Conservation (phyloP, 2,888 invertebrate genomes). For the Acleris literana region DNA sequence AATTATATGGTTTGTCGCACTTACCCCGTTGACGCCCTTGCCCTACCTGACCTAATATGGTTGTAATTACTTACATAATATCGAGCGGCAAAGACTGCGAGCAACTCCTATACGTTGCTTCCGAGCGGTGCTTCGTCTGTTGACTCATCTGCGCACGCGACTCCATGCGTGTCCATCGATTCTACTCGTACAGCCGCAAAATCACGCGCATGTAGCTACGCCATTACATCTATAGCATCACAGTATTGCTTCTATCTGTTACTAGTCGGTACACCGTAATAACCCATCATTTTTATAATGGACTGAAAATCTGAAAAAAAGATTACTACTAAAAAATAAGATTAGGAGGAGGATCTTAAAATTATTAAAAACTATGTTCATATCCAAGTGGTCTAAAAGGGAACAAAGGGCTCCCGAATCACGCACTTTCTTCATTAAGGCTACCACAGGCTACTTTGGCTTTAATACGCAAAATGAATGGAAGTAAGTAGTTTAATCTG, state of each 20-base stretch:
- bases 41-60: too few species aligned
- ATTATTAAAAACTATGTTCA: conserved; percentile 9
- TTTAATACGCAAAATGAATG: conserved; percentile 9
- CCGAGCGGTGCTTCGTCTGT: conserved; percentile 66
- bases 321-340: too few species aligned
- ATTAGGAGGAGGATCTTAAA: neutral
- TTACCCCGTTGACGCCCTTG: too few species aligned
- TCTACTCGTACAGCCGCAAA: conserved; percentile 29
- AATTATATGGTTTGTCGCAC: too few species aligned
- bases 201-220: conserved; percentile 38
- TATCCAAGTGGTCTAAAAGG: conserved; percentile 19
- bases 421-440: conserved; percentile 37
- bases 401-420: conserved; percentile 9
- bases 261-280: conserved; percentile 41
- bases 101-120: conserved; percentile 76
- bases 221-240: conserved; percentile 43
- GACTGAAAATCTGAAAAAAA: conserved; percentile 49
- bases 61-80: conserved; percentile 73
- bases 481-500: conserved; percentile 14
- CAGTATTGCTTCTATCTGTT: conserved; percentile 48
- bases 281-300: conserved; percentile 45
- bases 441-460: conserved; percentile 13
- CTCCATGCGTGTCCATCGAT: conserved; percentile 68
- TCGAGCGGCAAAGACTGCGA: conserved; percentile 79
- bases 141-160: conserved; percentile 73